These are phyloP conservation scores for Hippotragus niger DNA, from an alignment of 2,113 vertebrate genomes.

Conservation along the genomic window DNA sequence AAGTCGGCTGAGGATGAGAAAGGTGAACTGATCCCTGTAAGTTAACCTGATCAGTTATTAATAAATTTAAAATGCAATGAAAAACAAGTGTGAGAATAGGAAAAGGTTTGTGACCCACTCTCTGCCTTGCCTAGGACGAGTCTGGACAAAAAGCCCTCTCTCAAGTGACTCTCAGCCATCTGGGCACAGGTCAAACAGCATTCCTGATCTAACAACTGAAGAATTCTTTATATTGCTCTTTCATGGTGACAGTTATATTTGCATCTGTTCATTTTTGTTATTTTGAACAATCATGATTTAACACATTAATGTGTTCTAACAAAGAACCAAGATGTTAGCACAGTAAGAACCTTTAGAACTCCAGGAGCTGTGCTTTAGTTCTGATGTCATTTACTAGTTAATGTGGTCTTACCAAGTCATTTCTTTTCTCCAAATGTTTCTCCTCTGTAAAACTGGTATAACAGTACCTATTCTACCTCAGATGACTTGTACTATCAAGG, in stretches of 20 bases:
- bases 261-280: neutral
- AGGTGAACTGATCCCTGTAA: neutral
- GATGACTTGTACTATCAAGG: neutral
- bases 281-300: neutral
- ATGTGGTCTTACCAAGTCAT: neutral
- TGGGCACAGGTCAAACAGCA: too few relatives aligned
- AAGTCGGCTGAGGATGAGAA: too few relatives aligned
- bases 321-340: neutral
- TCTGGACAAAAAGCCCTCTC: neutral
- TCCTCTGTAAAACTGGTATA: neutral
- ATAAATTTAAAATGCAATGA: neutral
- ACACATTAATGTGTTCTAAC: neutral
- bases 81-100: neutral
- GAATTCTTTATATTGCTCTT: neutral
- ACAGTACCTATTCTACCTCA: neutral
- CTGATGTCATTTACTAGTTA: neutral
- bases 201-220: neutral
- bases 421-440: neutral
- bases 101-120: neutral
- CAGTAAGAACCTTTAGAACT: neutral
- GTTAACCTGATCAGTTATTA: neutral
- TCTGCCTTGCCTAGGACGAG: neutral
- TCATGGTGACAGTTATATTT: neutral
- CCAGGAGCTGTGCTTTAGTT: neutral
- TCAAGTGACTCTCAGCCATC: neutral